Percentiles rank a stretch among this genome's conserved stretches.
phyloP scores from a whole-genome alignment of 2,113 vertebrate genomes.

The Oreotrochilus melanogaster region DNA sequence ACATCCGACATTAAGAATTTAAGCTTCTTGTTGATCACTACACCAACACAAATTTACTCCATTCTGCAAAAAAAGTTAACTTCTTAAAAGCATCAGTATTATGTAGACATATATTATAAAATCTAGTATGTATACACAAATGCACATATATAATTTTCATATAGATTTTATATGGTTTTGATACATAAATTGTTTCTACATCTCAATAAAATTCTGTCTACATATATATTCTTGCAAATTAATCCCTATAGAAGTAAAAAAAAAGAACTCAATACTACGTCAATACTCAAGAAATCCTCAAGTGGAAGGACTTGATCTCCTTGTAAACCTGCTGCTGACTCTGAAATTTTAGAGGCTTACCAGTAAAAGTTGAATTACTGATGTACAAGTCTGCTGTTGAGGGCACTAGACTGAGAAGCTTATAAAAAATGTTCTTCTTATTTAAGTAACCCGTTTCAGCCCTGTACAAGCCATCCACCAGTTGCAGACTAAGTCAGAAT shows the following conservation, averaged over 20 bases:
- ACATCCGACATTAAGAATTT: background rate
- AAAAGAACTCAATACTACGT: accelerated
- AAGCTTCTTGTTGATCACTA: background rate
- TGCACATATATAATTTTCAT: background rate
- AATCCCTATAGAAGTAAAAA: background rate
- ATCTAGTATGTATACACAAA: background rate
- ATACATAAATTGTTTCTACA: background rate
- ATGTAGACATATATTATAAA: background rate
- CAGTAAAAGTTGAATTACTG: background rate
- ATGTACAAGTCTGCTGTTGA: background rate
- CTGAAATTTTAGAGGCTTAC: background rate
- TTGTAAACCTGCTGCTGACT: background rate
- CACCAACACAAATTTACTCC: background rate
- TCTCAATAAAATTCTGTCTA: background rate
- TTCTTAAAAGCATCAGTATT: background rate
- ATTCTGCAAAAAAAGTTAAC: background rate
- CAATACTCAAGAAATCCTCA: background rate
- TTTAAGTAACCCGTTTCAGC: background rate
- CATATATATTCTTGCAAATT: background rate
- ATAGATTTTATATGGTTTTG: background rate
- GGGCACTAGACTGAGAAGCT: background rate
- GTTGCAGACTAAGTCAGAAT: background rate
- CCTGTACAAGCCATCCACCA: background rate
- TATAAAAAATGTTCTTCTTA: background rate
- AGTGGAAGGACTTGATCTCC: background rate